phyloP scores from a whole-genome alignment of 2,113 vertebrate species.

The Crotophaga sulcirostris region DNA sequence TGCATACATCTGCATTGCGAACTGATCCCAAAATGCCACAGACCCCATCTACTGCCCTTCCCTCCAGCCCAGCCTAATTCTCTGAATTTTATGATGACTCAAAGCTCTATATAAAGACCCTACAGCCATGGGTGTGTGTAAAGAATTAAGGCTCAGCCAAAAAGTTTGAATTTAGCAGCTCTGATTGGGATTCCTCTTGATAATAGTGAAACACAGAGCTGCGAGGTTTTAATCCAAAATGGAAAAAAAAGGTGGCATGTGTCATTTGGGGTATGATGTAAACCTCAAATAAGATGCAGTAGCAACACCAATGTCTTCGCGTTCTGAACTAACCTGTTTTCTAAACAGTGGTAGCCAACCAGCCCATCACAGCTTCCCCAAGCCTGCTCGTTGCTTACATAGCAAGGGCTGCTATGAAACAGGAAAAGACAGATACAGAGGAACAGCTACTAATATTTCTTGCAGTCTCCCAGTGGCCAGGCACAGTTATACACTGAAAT shows the following conservation, averaged over 20 bases:
- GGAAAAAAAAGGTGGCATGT: background rate
- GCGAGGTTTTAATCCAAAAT: background rate
- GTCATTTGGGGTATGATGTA: background rate
- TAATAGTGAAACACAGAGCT: background rate
- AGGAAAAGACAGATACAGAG: background rate
- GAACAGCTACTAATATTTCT: background rate
- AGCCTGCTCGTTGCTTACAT: background rate
- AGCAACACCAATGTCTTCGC: background rate
- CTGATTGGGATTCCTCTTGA: background rate
- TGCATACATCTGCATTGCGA: background rate
- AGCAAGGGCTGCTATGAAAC: background rate
- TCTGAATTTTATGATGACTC: slow-evolving; percentile 38
- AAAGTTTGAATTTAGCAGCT: background rate
- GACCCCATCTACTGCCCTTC: background rate
- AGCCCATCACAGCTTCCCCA: background rate
- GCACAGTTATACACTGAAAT: background rate
- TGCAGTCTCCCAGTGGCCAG: background rate
- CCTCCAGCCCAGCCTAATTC: slow-evolving; percentile 30
- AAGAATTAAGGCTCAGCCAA: background rate
- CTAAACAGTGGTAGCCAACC: background rate
- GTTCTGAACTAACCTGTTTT: background rate
- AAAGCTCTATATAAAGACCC: slow-evolving; percentile 19
- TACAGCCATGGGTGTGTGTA: background rate
- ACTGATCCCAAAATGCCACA: slow-evolving; percentile 2
- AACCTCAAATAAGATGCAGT: background rate